Evolutionary conservation across 1,140 invertebrate species (phyloP).

Genomic region (Sycobia sp.): DNA sequence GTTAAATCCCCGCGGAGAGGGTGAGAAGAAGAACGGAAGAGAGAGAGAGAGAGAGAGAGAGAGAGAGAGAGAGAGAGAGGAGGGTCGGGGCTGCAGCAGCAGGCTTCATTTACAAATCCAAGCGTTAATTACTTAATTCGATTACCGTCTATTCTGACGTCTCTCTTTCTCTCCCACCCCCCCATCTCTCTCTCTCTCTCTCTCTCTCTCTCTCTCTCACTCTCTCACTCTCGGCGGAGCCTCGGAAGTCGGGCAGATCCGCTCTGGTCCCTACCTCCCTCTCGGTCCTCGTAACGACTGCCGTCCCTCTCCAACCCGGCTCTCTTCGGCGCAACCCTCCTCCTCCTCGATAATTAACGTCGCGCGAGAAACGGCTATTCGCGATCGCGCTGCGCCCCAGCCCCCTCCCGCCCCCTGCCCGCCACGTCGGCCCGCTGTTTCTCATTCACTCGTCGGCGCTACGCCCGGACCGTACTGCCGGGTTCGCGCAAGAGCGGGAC

Average conservation of each 20-base stretch:
- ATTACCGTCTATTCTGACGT: slow-evolving; percentile 29
- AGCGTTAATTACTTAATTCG: slow-evolving; percentile 36
- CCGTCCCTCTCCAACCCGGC: neutral
- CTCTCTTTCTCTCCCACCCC: neutral
- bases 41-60: too few relatives aligned
- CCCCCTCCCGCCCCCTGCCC: too few relatives aligned
- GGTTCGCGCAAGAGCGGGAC: neutral
- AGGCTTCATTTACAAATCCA: slow-evolving; percentile 36
- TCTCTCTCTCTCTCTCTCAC: too few relatives aligned
- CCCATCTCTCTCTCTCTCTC: neutral
- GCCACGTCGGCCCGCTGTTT: too few relatives aligned
- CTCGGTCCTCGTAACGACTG: too few relatives aligned
- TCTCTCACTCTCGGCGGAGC: neutral
- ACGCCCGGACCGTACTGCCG: too few relatives aligned
- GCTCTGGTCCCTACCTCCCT: too few relatives aligned
- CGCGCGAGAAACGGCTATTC: neutral
- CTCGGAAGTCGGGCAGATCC: too few relatives aligned
- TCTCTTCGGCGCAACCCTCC: neutral
- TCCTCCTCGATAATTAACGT: slow-evolving; percentile 27
- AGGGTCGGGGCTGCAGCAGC: neutral
- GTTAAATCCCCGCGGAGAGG: slow-evolving; percentile 4
- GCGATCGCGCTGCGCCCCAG: too few relatives aligned
- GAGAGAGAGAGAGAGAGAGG: neutral
- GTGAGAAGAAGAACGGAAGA: neutral
- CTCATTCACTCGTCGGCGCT: too few relatives aligned